Evolutionary conservation across 64 coral and sea anemone species (phyloP), one percentile per base, ranked within the genome.

Genomic region (Dendronephthya gigantea): DNA sequence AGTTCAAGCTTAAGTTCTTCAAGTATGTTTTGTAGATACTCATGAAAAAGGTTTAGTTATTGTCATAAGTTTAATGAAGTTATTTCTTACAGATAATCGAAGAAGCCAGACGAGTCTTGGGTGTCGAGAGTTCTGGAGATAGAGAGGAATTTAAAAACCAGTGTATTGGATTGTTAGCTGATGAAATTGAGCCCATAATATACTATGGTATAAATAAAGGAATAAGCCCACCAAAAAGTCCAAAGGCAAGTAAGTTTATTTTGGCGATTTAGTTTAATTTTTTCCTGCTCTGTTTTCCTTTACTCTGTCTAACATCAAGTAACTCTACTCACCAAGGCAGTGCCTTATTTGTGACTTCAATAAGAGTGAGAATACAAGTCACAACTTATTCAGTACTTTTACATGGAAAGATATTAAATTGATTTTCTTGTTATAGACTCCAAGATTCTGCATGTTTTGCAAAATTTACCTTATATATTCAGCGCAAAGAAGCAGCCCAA

Each of bases 141-240:
- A 19, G 23, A 8, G 29, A 19, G 6, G 19, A 70, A 9, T 70
- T 70, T n/a, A 70, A 25, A n/a, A 70, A 70, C 8, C 6, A n/a
- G 6, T 19, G 19, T n/a, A 6, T 70, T n/a, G 23, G 25, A n/a
- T n/a, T 19, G 6, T 31, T 70, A 8, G 19, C 6, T 9, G 29
- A 9, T 70, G 66, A 70, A n/a, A 31, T 70, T 70, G 66, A 70
- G 23, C 6, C 9, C 8, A 7, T 70, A n/a, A 19, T 70, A 70
- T 70, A 70, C 25, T 70, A 70, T 70, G 66, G 66, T 9, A 70
- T 70, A 9, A 70, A 8, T 70, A 70, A 70, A 70, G 66, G 66
- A 70, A 9, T 70, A 8, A 9, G 66, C 23, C 66, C 66, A 70
- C 66, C 66, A 9, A 70, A 70, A 70, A 70, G 66, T n/a, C 66